phyloP scores from a whole-genome alignment of 2,888 invertebrate species.

The Rhogogaster chlorosoma region DNA sequence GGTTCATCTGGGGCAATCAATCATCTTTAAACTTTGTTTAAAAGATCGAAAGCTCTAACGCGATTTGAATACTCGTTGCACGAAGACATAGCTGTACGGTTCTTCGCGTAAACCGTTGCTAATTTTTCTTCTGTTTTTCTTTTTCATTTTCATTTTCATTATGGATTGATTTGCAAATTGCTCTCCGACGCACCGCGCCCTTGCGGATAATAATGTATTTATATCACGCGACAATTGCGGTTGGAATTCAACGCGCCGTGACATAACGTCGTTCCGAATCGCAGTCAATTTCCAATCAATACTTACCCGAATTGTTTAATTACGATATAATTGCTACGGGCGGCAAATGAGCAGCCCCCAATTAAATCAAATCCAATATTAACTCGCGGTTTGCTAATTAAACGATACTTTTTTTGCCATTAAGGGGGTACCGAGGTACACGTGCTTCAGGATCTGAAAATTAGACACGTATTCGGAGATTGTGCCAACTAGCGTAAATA shows the following conservation, averaged over 20 bases:
- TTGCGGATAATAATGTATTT: not conserved
- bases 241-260: not conserved
- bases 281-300: slow-evolving; percentile 35
- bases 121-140: not conserved
- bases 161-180: not conserved
- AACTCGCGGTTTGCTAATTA: not conserved
- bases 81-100: not conserved
- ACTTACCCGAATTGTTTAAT: not conserved
- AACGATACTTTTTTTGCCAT: not conserved
- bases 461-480: too few species aligned
- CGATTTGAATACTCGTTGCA: slow-evolving; percentile 1
- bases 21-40: slow-evolving; percentile 15
- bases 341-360: slow-evolving; percentile 17
- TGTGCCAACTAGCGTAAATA: too few species aligned
- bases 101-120: too few species aligned
- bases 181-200: not conserved
- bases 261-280: not conserved
- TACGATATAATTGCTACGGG: slow-evolving; percentile 7
- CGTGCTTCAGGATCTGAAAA: not conserved
- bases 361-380: slow-evolving; percentile 7
- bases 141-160: too few species aligned
- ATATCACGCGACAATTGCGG: not conserved
- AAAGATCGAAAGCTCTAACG: slow-evolving; percentile 2
- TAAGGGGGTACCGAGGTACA: not conserved
- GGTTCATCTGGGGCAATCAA: slow-evolving; percentile 33